Evolutionary conservation across 2,888 invertebrate genomes (phyloP).

Genomic region (Microctonus aethiopoides): DNA sequence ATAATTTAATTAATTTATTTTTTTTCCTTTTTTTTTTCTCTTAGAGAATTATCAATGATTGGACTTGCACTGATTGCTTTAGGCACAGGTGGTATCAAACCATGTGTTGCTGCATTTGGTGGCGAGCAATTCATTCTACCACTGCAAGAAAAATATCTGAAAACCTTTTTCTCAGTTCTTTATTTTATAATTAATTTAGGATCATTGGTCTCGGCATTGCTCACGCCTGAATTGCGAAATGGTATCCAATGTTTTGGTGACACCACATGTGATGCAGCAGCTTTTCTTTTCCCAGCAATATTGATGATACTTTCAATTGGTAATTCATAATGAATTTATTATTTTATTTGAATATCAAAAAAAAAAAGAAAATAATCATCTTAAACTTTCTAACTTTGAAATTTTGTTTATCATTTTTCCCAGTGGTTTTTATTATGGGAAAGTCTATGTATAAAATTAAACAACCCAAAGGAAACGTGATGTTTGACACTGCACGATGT

Average conservation of each 20-base stretch:
- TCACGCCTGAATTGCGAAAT: constrained; percentile 88
- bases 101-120: constrained; percentile 88
- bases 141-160: constrained; percentile 84
- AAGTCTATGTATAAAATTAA: constrained; percentile 80
- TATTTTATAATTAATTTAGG: constrained; percentile 95
- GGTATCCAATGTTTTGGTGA: constrained; percentile 83
- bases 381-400: no score
- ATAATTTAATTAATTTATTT: no score
- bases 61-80: constrained; percentile 83
- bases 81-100: constrained; percentile 89
- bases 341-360: neutral
- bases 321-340: constrained; percentile 65
- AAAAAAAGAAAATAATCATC: no score
- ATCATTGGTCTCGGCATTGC: constrained; percentile 85
- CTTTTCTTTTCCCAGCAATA: constrained; percentile 89
- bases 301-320: constrained; percentile 86
- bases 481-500: constrained; percentile 81
- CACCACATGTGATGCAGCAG: constrained; percentile 82
- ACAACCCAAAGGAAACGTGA: constrained; percentile 85
- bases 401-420: neutral
- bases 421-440: constrained; percentile 86
- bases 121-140: constrained; percentile 85
- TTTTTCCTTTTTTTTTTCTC: no score
- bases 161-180: constrained; percentile 91
- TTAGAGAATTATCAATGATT: constrained; percentile 74